Base-by-base conservation (phyloP, 2,888 invertebrate genomes). In the Shargacucullia verbasci region DNA sequence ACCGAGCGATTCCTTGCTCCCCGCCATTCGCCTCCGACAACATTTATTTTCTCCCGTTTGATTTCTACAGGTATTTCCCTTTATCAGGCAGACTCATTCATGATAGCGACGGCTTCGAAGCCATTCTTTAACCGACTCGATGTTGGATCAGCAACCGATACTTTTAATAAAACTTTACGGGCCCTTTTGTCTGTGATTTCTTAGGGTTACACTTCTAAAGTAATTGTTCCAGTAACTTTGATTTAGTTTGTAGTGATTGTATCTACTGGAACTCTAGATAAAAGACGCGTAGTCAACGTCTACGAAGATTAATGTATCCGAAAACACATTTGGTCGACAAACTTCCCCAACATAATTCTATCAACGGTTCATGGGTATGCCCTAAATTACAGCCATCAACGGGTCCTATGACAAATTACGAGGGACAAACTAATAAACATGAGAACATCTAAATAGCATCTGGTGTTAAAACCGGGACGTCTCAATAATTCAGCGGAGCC, bases 321-420 rank as follows among this genome's bases (percentile, higher is more conserved):
- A 52, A 60, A 58, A 68, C 73, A 76, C 66, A 77, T 77, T 80
- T 72, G 68, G 65, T 66, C 45, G 63, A 72, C 60, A 52, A 61
- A 74, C 60, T 67, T 68, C 73, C 70, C 62, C 56, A 75, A 74
- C 74, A 80, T 76, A 77, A 81, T 80, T 69, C 71, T 78, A 72
- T 76, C 80, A 79, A 82, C 81, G 79, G 70, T 83, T 50, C 57
- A 61, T 68, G 72, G 68, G 57, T 29, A 60, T 54, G 58, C 54
- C 35, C 81, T 86, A 85, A 89, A 91, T 89, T 84, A 88, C 81
- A 71, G 80, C 83, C 82, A 89, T 90, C 87, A 88, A 81, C 85
- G 81, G 82, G 72, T 76, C 73, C 82, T 82, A 86, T 91, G 91
- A 92, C 90, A 91, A 89, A 91, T 88, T 83, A 80, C 82, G 65